phyloP scores from a whole-genome alignment of 1,140 invertebrate species.

The Polypedilum pembai region DNA sequence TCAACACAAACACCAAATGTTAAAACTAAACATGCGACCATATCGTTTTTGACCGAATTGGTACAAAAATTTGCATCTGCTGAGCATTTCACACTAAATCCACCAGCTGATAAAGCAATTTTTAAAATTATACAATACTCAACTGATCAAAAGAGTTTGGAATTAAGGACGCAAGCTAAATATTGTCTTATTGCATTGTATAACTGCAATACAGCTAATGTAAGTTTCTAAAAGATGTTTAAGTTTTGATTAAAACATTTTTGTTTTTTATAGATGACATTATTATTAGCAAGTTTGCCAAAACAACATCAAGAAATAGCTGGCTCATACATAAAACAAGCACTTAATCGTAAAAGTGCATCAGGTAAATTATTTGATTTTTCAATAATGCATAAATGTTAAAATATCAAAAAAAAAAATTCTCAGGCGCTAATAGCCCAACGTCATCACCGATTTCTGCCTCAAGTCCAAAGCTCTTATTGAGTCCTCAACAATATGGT shows the following conservation, averaged over 20 bases:
- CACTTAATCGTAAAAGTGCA: constrained; percentile 61
- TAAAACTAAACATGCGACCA: constrained; percentile 69
- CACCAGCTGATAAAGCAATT: constrained; percentile 53
- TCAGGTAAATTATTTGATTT: no score
- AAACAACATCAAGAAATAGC: constrained; percentile 76
- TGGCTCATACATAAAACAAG: constrained; percentile 72
- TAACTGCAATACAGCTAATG: constrained; percentile 80
- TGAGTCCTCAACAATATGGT: constrained; percentile 39
- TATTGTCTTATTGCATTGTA: constrained; percentile 77
- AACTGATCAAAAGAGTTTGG: constrained; percentile 62
- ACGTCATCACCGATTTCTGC: constrained; percentile 41
- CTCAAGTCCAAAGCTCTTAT: constrained; percentile 42
- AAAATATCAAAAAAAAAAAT: neutral
- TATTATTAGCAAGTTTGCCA: constrained; percentile 72
- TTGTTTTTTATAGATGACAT: constrained; percentile 54
- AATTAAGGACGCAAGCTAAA: constrained; percentile 70
- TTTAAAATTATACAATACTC: constrained; percentile 58
- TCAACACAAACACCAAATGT: constrained; percentile 82
- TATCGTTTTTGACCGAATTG: constrained; percentile 66
- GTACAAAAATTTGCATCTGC: constrained; percentile 51
- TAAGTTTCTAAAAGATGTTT: constrained; percentile 41
- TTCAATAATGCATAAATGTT: no score
- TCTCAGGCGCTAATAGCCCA: constrained; percentile 38
- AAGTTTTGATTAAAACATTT: no score
- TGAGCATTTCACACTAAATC: constrained; percentile 44